Evolutionary conservation across 1,140 invertebrate genomes (phyloP).

Genomic region (Drosophila guanche): DNA sequence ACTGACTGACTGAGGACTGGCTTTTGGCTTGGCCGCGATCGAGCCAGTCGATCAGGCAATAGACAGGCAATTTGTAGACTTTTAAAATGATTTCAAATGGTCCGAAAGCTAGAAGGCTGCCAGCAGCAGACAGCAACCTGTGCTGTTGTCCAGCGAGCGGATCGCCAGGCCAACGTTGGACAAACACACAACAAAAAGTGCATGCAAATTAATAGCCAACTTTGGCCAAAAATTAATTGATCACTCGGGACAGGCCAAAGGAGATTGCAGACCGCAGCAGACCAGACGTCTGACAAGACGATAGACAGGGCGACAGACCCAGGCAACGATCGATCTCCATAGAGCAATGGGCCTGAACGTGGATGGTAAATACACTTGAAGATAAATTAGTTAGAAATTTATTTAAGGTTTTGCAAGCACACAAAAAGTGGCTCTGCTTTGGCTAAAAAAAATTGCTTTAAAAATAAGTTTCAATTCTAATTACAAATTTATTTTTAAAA

Average conservation of each 20-base stretch:
- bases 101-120: slow-evolving; percentile 19
- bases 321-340: slow-evolving; percentile 42
- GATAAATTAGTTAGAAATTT: too few species aligned
- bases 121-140: slow-evolving; percentile 43
- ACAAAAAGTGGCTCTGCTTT: too few species aligned
- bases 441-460: too few species aligned
- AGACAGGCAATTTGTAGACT: slow-evolving; percentile 81
- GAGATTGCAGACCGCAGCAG: slow-evolving; percentile 52
- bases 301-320: slow-evolving; percentile 14
- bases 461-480: too few species aligned
- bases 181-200: slow-evolving; percentile 56
- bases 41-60: slow-evolving; percentile 38
- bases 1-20: slow-evolving; percentile 52
- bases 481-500: too few species aligned
- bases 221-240: slow-evolving; percentile 78
- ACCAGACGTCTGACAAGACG: too few species aligned
- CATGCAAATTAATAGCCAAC: slow-evolving; percentile 78
- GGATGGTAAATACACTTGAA: too few species aligned
- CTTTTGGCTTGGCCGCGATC: slow-evolving; percentile 12
- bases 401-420: too few species aligned
- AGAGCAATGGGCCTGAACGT: too few species aligned
- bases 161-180: slow-evolving; percentile 25
- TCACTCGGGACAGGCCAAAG: slow-evolving; percentile 63
- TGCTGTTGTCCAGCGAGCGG: slow-evolving; percentile 25
- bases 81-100: slow-evolving; percentile 75